These are phyloP conservation scores for Trileptium ribeirensis DNA, from an alignment of 2,888 invertebrate species.

Conservation along the genomic window DNA sequence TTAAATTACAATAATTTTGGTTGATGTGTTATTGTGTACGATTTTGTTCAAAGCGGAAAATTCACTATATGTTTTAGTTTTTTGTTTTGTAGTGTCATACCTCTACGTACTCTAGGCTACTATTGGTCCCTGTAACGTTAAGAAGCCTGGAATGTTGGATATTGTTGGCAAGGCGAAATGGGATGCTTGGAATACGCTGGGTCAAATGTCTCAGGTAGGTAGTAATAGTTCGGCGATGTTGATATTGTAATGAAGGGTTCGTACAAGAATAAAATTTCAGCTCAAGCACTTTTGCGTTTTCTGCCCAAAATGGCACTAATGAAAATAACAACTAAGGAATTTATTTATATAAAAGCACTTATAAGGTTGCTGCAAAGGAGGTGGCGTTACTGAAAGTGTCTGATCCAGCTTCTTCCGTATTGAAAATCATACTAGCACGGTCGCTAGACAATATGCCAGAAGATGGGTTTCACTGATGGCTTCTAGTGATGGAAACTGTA, in stretches of 20 bases:
- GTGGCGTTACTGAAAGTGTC: too few species aligned
- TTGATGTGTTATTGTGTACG: background rate
- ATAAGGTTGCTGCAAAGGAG: too few species aligned
- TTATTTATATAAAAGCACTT: too few species aligned
- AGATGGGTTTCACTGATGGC: too few species aligned
- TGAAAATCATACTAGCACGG: too few species aligned
- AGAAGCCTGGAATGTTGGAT: conserved; percentile 59
- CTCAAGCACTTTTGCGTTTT: conserved; percentile 55
- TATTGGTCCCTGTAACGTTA: conserved; percentile 55
- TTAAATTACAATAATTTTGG: background rate
- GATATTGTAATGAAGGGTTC: conserved; percentile 59
- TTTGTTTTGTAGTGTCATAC: background rate
- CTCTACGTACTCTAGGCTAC: conserved; percentile 51
- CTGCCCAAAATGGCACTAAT: background rate
- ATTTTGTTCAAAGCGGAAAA: background rate
- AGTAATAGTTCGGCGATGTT: conserved; percentile 55
- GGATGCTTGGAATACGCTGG: conserved; percentile 58
- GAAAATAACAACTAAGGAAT: background rate
- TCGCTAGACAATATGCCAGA: too few species aligned
- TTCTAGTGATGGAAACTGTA: too few species aligned
- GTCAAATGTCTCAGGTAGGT: conserved; percentile 56
- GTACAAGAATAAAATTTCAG: conserved; percentile 59
- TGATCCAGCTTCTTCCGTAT: too few species aligned
- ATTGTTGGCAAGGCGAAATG: conserved; percentile 59
- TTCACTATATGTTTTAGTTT: conserved; percentile 15